Base-by-base conservation (phyloP, 1,140 invertebrate genomes). In the Spodoptera frugiperda region DNA sequence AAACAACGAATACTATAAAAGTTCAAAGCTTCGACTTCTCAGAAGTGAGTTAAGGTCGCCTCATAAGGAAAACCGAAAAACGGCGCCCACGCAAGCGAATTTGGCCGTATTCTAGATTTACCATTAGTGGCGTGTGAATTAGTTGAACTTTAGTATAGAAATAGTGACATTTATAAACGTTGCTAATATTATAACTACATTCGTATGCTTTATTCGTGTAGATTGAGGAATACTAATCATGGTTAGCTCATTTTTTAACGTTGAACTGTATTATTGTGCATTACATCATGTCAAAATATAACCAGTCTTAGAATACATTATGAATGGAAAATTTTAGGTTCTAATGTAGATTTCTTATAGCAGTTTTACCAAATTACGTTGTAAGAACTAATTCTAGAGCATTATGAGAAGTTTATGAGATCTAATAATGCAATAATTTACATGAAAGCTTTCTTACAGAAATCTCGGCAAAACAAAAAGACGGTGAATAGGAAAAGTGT, bases 61-160 rank as follows among this genome's bases (percentile, higher is more conserved):
- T 55, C 44, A 72, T 77, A 82, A 79, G 83, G 83, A 82, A 82
- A 83, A 80, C 78, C 70, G 59, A 75, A 77, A 77, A 73, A 67
- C 55, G 5, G 17, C 79, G 63, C 81, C 83, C 71, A 85, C 83
- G 67, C 57, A 39, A 11, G 78, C 30, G n/a, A 65, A 53, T 65
- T 63, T 73, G 33, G 30, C 67, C 11, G 39, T 78, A 65, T 57
- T 76, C 74, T 68, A 68, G 39, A 57, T 74, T 61, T 49, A 65
- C 48, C 25, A 51, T 48, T 46, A 63, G 48, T 33, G 44, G 48
- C 57, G 72, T 75, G 72, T 65, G 72, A 75, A 75, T 75, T 59
- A 65, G 21, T 25, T 75, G 59, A 75, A 63, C 46, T 75, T 63
- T 75, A 49, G 14, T 72, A 48, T 19, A 48, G 21, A 65, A 48